Evolutionary conservation across 2,797 vertebrate species (phyloP).

Genomic region (Enteromius thamalakanensis): DNA sequence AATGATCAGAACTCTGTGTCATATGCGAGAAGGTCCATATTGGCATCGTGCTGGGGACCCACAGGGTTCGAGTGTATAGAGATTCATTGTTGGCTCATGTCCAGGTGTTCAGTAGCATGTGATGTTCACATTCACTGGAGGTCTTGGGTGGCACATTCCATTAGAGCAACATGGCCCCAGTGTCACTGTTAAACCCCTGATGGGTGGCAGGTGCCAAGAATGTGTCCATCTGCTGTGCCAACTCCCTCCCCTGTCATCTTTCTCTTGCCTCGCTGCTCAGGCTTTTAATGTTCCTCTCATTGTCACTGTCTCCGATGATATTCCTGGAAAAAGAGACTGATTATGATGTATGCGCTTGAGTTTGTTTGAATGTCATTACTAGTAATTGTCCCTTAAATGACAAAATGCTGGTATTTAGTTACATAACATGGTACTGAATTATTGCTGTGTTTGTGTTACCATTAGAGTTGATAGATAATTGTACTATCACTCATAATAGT

Average conservation of each 20-base stretch:
- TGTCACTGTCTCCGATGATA: conserved; percentile 1
- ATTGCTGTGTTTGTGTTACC: neutral
- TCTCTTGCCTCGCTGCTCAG: neutral
- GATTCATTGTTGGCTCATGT: conserved; percentile 8
- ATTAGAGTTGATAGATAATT: neutral
- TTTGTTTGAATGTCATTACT: neutral
- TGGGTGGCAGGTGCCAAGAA: conserved; percentile 39
- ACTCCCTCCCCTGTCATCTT: neutral
- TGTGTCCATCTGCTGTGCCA: conserved; percentile 27
- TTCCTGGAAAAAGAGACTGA: conserved; percentile 22
- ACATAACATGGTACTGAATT: neutral
- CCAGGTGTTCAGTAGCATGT: conserved; percentile 37
- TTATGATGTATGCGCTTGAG: conserved; percentile 19
- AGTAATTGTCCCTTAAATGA: neutral
- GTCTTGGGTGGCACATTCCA: conserved; percentile 47
- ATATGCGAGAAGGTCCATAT: neutral
- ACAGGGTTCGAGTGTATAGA: neutral
- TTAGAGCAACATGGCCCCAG: conserved; percentile 25
- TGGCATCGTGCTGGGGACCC: neutral
- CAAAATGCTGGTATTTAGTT: conserved; percentile 10
- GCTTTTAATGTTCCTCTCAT: conserved; percentile 31
- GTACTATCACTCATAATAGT: neutral
- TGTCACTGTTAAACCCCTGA: conserved; percentile 25
- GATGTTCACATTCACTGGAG: conserved; percentile 42
- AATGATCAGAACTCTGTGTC: neutral